These are phyloP conservation scores for Nothobranchius kuhntae DNA, from an alignment of 2,113 vertebrate species.

Conservation along the genomic window DNA sequence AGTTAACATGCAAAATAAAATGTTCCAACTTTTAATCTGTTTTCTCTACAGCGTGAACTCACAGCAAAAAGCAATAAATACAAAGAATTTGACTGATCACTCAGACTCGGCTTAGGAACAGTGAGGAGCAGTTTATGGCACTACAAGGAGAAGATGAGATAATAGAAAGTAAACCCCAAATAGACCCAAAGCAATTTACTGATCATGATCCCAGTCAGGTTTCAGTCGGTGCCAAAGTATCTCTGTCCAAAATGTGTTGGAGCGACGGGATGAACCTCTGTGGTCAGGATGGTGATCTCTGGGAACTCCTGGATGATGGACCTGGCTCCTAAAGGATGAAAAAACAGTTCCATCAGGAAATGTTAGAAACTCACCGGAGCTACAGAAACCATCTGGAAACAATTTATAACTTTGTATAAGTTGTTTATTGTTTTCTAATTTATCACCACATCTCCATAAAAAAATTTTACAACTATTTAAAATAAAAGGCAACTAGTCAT, in stretches of 20 bases:
- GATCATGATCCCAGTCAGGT: constrained; percentile 44
- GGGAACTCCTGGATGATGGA: constrained; percentile 98
- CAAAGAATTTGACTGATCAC: background rate
- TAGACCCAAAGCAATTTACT: constrained; percentile 16
- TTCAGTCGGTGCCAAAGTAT: constrained; percentile 95
- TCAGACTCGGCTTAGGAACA: constrained; percentile 29
- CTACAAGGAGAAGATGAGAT: constrained; percentile 50
- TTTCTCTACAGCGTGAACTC: constrained; percentile 15
- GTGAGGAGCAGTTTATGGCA: constrained; percentile 53
- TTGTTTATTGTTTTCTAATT: too few species aligned
- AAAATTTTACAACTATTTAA: too few species aligned
- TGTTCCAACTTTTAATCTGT: constrained; percentile 39
- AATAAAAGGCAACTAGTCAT: too few species aligned
- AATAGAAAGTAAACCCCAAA: constrained; percentile 34
- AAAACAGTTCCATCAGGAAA: background rate
- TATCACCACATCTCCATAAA: too few species aligned
- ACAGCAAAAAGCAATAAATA: constrained; percentile 54
- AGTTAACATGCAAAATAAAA: constrained; percentile 72
- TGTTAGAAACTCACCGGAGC: too few species aligned
- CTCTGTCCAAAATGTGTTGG: constrained; percentile 97
- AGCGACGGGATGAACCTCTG: constrained; percentile 93
- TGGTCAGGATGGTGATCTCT: constrained; percentile 96
- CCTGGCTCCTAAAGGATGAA: constrained; percentile 83
- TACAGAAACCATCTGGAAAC: too few species aligned
- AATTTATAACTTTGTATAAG: too few species aligned